These are phyloP conservation scores for Adelosebastes latens DNA, from an alignment of 2,797 vertebrate species.

Conservation along the genomic window DNA sequence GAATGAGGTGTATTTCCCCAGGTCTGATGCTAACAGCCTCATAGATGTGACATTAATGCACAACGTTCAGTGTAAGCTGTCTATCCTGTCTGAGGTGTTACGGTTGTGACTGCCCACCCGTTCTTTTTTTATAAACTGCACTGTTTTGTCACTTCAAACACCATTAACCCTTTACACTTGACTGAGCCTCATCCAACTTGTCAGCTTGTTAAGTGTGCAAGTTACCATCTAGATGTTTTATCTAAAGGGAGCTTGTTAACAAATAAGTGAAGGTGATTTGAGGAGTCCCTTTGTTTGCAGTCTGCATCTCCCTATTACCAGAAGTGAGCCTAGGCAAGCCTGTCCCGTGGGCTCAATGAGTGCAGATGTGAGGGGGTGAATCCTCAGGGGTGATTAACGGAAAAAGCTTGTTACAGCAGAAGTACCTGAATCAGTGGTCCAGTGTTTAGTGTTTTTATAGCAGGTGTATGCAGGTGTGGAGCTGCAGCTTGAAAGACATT, in stretches of 20 bases:
- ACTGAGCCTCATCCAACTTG: background rate
- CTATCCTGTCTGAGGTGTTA: background rate
- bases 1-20: background rate
- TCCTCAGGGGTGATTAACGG: background rate
- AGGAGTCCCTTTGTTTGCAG: background rate
- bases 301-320: conserved; percentile 13
- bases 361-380: background rate
- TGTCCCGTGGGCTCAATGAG: background rate
- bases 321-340: conserved; percentile 2
- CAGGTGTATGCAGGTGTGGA: background rate
- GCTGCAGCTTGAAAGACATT: background rate
- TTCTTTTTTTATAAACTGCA: background rate
- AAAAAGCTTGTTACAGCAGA: conserved; percentile 23
- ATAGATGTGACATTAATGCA: background rate
- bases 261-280: background rate
- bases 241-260: background rate
- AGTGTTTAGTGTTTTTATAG: background rate
- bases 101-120: background rate
- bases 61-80: background rate
- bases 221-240: background rate
- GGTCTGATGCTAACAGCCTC: background rate
- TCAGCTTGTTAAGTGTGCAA: background rate
- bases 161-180: background rate
- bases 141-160: background rate
- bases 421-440: conserved; percentile 16